phyloP scores from a whole-genome alignment of 2,797 vertebrate genomes.

The Cossypha caffra region DNA sequence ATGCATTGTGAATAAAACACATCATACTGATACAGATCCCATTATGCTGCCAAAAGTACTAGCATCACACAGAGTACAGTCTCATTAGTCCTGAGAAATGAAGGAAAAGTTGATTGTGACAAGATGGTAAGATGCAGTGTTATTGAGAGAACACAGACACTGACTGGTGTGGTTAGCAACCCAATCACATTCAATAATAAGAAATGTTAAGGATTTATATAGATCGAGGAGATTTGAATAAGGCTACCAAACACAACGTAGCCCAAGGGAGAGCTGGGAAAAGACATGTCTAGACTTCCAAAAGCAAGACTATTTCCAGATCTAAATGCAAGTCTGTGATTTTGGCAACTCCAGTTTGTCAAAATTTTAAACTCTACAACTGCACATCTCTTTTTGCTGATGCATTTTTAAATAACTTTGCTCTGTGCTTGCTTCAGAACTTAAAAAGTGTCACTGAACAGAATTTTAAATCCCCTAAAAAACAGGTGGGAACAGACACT shows the following conservation, averaged over 20 bases:
- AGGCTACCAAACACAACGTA: slow-evolving; percentile 10
- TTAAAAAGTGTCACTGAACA: neutral
- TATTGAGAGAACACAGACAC: neutral
- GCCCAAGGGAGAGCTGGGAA: neutral
- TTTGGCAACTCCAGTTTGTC: neutral
- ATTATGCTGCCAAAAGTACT: slow-evolving; percentile 48
- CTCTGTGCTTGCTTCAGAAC: neutral
- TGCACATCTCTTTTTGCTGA: neutral
- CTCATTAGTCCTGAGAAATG: slow-evolving; percentile 49
- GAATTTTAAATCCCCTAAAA: neutral
- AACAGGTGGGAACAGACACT: neutral
- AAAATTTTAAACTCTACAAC: neutral
- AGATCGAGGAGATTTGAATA: slow-evolving; percentile 27
- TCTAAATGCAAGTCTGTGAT: neutral
- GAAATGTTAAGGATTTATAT: neutral
- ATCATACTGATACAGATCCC: slow-evolving; percentile 60
- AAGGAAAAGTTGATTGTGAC: slow-evolving; percentile 39
- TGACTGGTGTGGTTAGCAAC: neutral
- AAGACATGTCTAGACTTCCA: slow-evolving; percentile 40
- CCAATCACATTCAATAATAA: neutral
- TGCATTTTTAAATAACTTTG: neutral
- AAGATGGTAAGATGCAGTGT: slow-evolving; percentile 26
- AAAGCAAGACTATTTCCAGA: slow-evolving; percentile 25
- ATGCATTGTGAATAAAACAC: slow-evolving; percentile 65
- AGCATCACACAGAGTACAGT: slow-evolving; percentile 23